phyloP scores from a whole-genome alignment of 2,797 vertebrate species.

The Acanthurus tractus region DNA sequence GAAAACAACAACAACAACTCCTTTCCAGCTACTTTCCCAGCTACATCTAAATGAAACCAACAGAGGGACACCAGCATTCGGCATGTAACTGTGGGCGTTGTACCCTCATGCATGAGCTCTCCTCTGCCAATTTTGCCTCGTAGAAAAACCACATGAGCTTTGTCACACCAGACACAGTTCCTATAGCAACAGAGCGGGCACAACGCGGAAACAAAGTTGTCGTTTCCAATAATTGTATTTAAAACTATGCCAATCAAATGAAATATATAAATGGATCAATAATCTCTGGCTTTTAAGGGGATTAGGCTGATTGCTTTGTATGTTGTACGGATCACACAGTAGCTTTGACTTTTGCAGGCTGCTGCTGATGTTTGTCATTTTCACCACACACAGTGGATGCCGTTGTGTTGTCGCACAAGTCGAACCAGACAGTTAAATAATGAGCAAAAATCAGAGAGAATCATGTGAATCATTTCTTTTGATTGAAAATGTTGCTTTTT shows the following conservation, averaged over 20 bases:
- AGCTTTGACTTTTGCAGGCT: not conserved
- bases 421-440: slow-evolving; percentile 14
- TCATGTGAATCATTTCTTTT: slow-evolving; percentile 6
- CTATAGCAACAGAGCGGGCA: slow-evolving; percentile 78
- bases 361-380: slow-evolving; percentile 4
- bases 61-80: slow-evolving; percentile 35
- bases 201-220: slow-evolving; percentile 68
- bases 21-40: slow-evolving; percentile 14
- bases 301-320: not conserved
- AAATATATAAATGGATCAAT: slow-evolving; percentile 48
- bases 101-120: slow-evolving; percentile 63
- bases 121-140: slow-evolving; percentile 50
- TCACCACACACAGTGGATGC: not conserved
- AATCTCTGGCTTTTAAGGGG: slow-evolving; percentile 20
- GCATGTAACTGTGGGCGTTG: slow-evolving; percentile 68
- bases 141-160: slow-evolving; percentile 70
- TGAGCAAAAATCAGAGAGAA: not conserved
- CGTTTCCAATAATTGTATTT: slow-evolving; percentile 66
- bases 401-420: slow-evolving; percentile 19
- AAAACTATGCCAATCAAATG: slow-evolving; percentile 54
- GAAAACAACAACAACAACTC: slow-evolving; percentile 22
- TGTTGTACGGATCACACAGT: slow-evolving; percentile 15
- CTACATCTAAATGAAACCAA: slow-evolving; percentile 6
- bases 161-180: slow-evolving; percentile 73
- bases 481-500: slow-evolving; percentile 16